Conservation (phyloP, 2,797 vertebrate species). For the Coluber constrictor region DNA sequence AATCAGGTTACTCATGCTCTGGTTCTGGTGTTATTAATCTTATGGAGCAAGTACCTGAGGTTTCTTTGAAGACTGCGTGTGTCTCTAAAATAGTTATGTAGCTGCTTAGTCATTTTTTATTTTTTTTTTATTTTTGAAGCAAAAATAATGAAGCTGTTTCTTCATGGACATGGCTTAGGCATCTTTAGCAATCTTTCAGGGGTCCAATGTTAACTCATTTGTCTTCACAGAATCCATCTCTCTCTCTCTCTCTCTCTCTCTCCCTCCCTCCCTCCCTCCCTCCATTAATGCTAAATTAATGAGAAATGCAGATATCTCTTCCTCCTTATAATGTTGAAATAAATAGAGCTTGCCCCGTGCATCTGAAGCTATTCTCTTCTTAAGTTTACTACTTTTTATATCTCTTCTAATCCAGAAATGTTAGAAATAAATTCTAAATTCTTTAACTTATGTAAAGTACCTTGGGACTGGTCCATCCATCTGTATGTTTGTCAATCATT, state of each 20-base stretch:
- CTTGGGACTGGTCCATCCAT: background rate
- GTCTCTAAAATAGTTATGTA: conserved; percentile 29
- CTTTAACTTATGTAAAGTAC: background rate
- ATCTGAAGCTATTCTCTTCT: background rate
- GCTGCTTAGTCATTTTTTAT: conserved; percentile 9
- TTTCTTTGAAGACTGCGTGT: background rate
- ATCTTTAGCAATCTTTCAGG: conserved; percentile 52
- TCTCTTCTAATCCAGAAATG: background rate
- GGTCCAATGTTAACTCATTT: conserved; percentile 57
- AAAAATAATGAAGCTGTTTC: conserved; percentile 44
- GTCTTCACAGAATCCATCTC: conserved; percentile 50
- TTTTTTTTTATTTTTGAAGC: conserved; percentile 48
- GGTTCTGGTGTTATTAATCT: conserved; percentile 20
- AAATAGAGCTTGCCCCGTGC: background rate
- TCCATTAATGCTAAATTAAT: conserved; percentile 60
- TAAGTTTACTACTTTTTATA: rapidly evolving
- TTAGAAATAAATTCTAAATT: background rate
- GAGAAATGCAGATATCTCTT: conserved; percentile 51
- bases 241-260: conserved; percentile 1
- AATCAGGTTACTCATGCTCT: conserved; percentile 1
- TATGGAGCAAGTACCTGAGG: conserved; percentile 1
- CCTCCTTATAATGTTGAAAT: background rate
- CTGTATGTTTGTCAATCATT: background rate
- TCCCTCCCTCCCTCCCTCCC: conserved; percentile 43
- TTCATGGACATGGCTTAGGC: background rate